Evolutionary conservation across 1,140 invertebrate species (phyloP), one percentile per base, ranked within the genome.

Genomic region (Zaprionus lachaisei): DNA sequence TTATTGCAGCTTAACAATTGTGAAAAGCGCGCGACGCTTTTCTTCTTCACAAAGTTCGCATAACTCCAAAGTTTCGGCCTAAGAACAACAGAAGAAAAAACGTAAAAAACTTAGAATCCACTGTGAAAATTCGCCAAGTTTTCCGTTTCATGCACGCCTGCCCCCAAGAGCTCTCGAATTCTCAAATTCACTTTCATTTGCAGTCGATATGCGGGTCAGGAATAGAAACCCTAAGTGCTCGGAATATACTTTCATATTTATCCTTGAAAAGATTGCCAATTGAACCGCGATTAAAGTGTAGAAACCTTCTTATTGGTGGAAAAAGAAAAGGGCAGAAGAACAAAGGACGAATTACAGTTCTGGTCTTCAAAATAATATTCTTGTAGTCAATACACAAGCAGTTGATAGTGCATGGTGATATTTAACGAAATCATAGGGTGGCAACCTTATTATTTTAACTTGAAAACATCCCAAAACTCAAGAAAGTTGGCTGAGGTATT

Each of bases 171-270:
- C 5, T 51, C 20, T 51, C 6, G 5, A 51, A 51, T 24, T 24
- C 47, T 71, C 69, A 65, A 84, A 84, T 84, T 84, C 81, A 80
- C 81, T 84, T 84, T 80, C 66, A 80, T 84, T 79, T 70, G 57
- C 51, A 72, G 55, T 66, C 60, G 65, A 77, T 31, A 80, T 76
- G 80, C 72, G 77, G 80, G 74, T 66, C 44, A 51, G 26, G 4
- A 58, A 17, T 22, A 6, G 38, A n/a, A 41, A 2, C 38, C 14
- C 3, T 5, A 37, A 37, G 17, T 22, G 9, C 20, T 51, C 11
- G 4, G 20, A 12, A 51, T 51, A 51, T 51, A 4, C 47, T 5
- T 51, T 51, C 11, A 51, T 24, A 51, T 51, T 47, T 38, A 15
- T 14, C 14, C 37, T 15, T 38, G 14, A 38, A 15, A 38, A 38